Conservation (phyloP, 2,113 vertebrate genomes). For the Pteropus alecto region DNA sequence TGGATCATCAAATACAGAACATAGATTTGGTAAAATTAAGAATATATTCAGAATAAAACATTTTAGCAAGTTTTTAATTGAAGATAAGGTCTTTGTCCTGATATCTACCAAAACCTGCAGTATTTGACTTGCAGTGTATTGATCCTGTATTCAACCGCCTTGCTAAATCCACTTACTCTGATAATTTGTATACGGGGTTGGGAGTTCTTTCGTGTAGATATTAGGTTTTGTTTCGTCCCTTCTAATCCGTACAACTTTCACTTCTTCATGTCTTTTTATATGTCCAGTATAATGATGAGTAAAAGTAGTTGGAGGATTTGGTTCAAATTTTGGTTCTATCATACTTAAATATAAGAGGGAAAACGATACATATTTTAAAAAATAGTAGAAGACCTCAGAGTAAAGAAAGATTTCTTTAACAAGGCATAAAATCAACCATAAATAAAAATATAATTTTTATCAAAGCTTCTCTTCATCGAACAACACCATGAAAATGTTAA, state of each 20-base stretch:
- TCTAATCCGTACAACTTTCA: background rate
- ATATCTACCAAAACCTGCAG: background rate
- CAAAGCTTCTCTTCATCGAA: background rate
- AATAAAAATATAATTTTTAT: background rate
- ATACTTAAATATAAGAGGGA: constrained; percentile 12
- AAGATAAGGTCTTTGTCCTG: background rate
- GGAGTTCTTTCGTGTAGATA: background rate
- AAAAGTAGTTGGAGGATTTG: background rate
- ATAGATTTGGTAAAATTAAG: background rate
- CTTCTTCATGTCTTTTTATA: background rate
- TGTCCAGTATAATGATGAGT: background rate
- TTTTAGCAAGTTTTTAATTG: background rate
- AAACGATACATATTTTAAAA: background rate
- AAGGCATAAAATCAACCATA: background rate
- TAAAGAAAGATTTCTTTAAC: background rate
- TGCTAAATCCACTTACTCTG: background rate
- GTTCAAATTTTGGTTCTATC: background rate
- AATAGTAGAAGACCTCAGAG: background rate
- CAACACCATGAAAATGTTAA: background rate
- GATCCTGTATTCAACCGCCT: background rate
- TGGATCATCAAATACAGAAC: background rate
- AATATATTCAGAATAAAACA: background rate
- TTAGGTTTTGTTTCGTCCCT: background rate
- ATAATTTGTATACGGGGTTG: background rate
- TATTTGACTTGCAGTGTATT: background rate